Percentiles rank a stretch among this genome's conserved stretches.
phyloP scores from a whole-genome alignment of 2,797 vertebrate species.

The Parauchenoglanis punctatus region DNA sequence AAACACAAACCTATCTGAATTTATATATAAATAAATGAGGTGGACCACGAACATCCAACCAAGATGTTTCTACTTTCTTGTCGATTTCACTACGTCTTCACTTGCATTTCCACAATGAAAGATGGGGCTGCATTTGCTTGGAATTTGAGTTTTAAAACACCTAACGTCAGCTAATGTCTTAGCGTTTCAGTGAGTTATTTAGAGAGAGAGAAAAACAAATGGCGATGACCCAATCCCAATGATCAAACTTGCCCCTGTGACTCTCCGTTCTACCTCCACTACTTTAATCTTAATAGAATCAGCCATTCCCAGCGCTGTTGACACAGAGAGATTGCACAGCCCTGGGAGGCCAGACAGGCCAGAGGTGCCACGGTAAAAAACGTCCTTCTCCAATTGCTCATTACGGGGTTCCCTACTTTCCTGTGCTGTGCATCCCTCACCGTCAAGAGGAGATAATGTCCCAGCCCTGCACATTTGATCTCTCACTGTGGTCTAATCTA shows the following conservation, averaged over 20 bases:
- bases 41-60: not conserved
- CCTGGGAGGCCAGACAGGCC: conserved; percentile 89
- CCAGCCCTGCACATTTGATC: conserved; percentile 73
- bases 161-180: not conserved
- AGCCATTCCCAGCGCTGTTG: conserved; percentile 91
- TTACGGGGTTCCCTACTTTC: conserved; percentile 87
- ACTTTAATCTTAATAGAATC: conserved; percentile 99
- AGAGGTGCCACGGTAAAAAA: conserved; percentile 69
- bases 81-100: not conserved
- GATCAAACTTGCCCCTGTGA: conserved; percentile 89
- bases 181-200: conserved; percentile 39
- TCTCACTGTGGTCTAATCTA: conserved; percentile 71
- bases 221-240: conserved; percentile 76
- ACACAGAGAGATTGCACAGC: conserved; percentile 97
- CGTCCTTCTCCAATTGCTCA: conserved; percentile 75
- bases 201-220: conserved; percentile 70
- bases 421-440: conserved; percentile 89
- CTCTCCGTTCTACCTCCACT: conserved; percentile 78
- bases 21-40: not conserved
- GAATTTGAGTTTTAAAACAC: not conserved
- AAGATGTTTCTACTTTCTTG: not conserved
- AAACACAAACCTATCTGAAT: not conserved
- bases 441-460: conserved; percentile 80
- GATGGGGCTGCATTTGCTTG: not conserved
- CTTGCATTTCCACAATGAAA: not conserved